Evolutionary conservation across 2,113 vertebrate genomes (phyloP), one percentile per base, ranked within the genome.

Genomic region (Camelus bactrianus): DNA sequence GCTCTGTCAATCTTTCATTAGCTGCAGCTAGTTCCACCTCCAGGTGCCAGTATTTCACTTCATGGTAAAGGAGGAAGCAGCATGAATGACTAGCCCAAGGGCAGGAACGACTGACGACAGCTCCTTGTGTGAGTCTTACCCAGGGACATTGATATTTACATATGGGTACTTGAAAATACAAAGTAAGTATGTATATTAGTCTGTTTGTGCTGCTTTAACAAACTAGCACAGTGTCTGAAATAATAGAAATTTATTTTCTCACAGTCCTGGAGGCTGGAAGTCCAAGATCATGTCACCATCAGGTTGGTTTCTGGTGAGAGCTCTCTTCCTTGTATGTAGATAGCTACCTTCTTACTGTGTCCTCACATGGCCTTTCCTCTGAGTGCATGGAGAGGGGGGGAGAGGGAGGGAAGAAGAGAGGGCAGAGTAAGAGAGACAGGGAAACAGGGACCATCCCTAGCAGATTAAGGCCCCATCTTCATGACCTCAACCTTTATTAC

Each of bases 21-120:
- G 50, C 86, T 94, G 58, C 11, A 94, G 69, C 13, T 17, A 65
- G 70, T 90, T 58, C 8, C 48, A 94, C 35, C 69, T 90, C 50
- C 79, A 94, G 86, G 58, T 76, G 93, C 58, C 86, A 83, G 93
- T 48, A 90, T 83, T 94, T 94, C 76, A 89, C 30, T 83, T 48
- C 32, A 83, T 58, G 83, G 58, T 83, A 89, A 89, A 83, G 11
- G 35, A 87, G 69, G 83, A 90, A 89, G 30, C 77, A 83, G 58
- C 77, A 56, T 24, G 50, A 79, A 54, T 35, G 75, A 24, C 76
- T 35, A 79, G 76, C 50, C 14, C 76, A 54, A 79, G 50, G 32
- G 30, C 8, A 17, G n/a, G 22, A 75, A 75, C 35, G 69, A 22
- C 69, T 67, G 48, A 54, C 67, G 56, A 82, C 12, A 89, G 67